Conservation (phyloP, 2,113 vertebrate species). For the Danio rerio region DNA sequence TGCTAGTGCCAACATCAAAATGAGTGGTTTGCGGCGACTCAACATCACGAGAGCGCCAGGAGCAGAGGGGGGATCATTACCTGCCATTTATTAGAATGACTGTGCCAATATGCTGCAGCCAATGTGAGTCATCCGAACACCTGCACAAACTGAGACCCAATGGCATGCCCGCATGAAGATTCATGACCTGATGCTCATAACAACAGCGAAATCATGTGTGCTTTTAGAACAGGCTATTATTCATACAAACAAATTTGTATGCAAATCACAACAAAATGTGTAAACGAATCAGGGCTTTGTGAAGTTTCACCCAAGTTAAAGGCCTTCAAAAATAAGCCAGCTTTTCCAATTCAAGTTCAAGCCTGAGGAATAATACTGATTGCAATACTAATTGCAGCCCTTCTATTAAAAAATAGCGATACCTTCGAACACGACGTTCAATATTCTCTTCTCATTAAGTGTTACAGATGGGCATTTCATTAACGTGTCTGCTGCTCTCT, state of each 20-base stretch:
- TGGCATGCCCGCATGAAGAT: background rate
- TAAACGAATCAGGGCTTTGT: background rate
- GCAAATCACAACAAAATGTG: background rate
- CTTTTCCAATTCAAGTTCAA: background rate
- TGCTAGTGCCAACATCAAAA: constrained; percentile 38
- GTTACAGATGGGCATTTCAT: constrained; percentile 9
- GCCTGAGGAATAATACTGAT: background rate
- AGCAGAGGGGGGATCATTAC: constrained; percentile 19
- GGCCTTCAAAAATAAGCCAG: constrained; percentile 4
- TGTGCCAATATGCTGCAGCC: constrained; percentile 6
- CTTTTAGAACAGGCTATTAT: background rate
- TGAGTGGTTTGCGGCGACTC: constrained; percentile 3
- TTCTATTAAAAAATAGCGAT: constrained; percentile 9
- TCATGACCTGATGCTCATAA: background rate
- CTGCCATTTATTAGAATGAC: constrained; percentile 26
- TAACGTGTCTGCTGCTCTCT: background rate
- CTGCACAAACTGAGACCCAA: constrained; percentile 18
- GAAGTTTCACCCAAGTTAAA: constrained; percentile 14
- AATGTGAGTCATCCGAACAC: constrained; percentile 34
- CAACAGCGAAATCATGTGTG: background rate
- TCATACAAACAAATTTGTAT: background rate
- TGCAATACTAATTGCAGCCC: constrained; percentile 25
- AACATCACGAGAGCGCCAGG: background rate
- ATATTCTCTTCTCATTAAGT: constrained; percentile 1
- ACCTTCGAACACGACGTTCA: background rate